These are phyloP conservation scores for Ligdia adustata DNA, from an alignment of 2,888 invertebrate genomes.

Conservation along the genomic window DNA sequence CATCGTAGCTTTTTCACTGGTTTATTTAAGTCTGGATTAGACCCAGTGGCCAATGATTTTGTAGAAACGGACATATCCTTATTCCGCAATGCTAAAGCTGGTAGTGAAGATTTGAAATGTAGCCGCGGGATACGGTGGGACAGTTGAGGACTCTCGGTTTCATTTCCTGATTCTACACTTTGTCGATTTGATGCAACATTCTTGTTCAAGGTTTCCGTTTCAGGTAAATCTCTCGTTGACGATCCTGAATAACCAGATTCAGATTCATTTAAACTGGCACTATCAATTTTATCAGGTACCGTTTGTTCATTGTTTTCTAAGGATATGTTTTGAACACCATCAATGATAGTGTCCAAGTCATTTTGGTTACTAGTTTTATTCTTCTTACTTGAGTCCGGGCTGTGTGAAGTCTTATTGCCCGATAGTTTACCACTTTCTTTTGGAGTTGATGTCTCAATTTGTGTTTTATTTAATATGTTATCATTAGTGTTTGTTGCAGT, in stretches of 20 bases:
- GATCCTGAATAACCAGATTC: conserved; percentile 64
- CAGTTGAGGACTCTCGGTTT: conserved; percentile 29
- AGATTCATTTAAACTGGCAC: conserved; percentile 55
- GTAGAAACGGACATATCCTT: conserved; percentile 47
- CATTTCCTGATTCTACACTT: conserved; percentile 29
- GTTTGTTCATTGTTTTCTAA: conserved; percentile 40
- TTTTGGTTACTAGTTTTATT: conserved; percentile 32
- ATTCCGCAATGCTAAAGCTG: conserved; percentile 42
- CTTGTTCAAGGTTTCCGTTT: conserved; percentile 39
- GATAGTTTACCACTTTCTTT: conserved; percentile 35
- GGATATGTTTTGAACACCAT: conserved; percentile 42
- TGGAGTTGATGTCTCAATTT: conserved; percentile 56
- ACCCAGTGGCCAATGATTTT: conserved; percentile 51
- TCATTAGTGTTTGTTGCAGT: conserved; percentile 13
- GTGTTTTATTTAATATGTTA: conserved; percentile 46
- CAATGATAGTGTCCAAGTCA: conserved; percentile 37
- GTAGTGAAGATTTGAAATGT: conserved; percentile 53
- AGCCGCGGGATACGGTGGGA: conserved; percentile 30
- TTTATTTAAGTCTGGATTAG: conserved; percentile 42
- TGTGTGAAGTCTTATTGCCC: background rate
- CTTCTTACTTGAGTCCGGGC: conserved; percentile 13
- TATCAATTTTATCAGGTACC: conserved; percentile 47
- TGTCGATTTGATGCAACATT: conserved; percentile 28
- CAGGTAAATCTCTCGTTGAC: conserved; percentile 49
- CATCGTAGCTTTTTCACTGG: conserved; percentile 59